These are phyloP conservation scores for Parapsyche elsis DNA, from an alignment of 1,140 invertebrate genomes.

Conservation along the genomic window DNA sequence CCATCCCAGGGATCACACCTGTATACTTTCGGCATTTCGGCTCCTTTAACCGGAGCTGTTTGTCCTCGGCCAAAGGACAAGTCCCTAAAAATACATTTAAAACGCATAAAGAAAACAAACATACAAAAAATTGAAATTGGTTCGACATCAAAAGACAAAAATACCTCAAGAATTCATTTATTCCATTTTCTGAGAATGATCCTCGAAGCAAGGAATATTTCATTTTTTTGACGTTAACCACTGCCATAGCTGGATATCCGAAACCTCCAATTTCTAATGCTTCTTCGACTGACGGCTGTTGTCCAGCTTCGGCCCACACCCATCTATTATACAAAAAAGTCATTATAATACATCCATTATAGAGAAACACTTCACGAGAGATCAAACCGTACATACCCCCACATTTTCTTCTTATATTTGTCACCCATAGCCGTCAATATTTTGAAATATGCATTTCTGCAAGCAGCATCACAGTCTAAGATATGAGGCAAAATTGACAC, in stretches of 20 bases:
- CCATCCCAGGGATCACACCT: slow-evolving; percentile 92
- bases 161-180: slow-evolving; percentile 91
- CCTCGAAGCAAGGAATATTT: slow-evolving; percentile 95
- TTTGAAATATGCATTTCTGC: slow-evolving; percentile 89
- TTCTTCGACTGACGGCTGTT: slow-evolving; percentile 87
- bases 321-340: slow-evolving; percentile 74
- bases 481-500: slow-evolving; percentile 96
- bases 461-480: slow-evolving; percentile 95
- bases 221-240: slow-evolving; percentile 96
- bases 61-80: slow-evolving; percentile 94
- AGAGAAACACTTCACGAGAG: background rate
- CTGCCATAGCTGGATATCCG: slow-evolving; percentile 94
- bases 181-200: slow-evolving; percentile 94
- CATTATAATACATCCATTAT: background rate
- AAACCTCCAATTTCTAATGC: slow-evolving; percentile 94
- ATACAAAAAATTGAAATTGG: too few species aligned
- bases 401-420: slow-evolving; percentile 95
- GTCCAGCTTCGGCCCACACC: slow-evolving; percentile 93
- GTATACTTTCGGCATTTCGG: slow-evolving; percentile 82
- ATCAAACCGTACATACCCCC: slow-evolving; percentile 79
- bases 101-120: background rate
- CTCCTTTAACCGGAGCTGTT: slow-evolving; percentile 89
- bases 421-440: slow-evolving; percentile 83
- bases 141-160: too few species aligned
- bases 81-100: slow-evolving; percentile 72